phyloP scores from a whole-genome alignment of 2,113 vertebrate genomes.

The Proteles cristata region DNA sequence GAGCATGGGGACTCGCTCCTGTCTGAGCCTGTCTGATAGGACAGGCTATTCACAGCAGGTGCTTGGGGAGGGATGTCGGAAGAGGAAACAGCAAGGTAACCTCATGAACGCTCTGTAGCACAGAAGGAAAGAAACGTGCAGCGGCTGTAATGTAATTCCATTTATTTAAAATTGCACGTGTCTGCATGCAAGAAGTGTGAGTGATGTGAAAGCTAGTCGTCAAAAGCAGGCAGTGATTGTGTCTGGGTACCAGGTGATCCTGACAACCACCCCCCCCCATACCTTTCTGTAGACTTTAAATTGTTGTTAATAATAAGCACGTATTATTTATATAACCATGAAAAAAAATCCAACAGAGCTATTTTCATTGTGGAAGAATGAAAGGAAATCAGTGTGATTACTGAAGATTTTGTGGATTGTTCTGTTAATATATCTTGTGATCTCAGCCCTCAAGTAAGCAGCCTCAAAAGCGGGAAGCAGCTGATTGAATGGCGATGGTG shows the following conservation, averaged over 20 bases:
- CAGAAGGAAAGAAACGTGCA: neutral
- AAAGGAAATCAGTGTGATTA: neutral
- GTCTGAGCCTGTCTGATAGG: neutral
- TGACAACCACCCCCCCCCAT: neutral
- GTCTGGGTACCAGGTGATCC: neutral
- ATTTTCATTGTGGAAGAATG: neutral
- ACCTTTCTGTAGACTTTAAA: neutral
- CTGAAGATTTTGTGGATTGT: neutral
- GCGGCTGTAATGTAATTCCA: accelerated
- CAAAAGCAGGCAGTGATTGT: neutral
- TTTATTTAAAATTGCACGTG: neutral
- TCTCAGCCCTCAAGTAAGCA: neutral
- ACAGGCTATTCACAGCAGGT: neutral
- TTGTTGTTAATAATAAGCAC: neutral
- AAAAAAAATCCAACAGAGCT: neutral
- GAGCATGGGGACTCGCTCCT: neutral
- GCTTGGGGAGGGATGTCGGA: neutral
- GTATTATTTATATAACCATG: slow-evolving; percentile 18
- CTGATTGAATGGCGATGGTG: neutral
- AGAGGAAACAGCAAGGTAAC: neutral
- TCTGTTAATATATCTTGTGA: neutral
- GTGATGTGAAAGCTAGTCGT: neutral
- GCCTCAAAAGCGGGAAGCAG: neutral
- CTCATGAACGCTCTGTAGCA: neutral
- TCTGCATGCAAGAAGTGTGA: accelerated